Evolutionary conservation across 2,888 invertebrate genomes (phyloP), one percentile per base, ranked within the genome.

Genomic region (Drosophila stalkeri): DNA sequence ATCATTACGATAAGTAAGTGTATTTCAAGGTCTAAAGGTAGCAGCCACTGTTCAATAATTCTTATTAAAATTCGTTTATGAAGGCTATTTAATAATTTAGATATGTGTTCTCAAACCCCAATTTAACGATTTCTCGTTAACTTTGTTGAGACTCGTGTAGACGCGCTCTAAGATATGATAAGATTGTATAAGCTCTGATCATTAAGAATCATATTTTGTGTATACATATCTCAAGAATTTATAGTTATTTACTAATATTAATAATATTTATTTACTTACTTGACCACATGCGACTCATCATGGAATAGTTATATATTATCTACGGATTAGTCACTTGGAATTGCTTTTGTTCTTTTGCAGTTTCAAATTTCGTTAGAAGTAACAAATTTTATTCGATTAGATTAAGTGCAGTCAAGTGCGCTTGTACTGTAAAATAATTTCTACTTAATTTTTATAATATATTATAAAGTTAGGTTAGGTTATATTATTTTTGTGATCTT

Each of bases 371-470:
- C 18, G 2, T 0, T 7, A 20, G 37, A 52, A 52, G 5, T 11
- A 11, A n/a, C 5, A 4, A 5, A 41, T 23, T 33, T n/a, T 1
- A 11, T 8, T 35, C 12, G 64, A 62, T 64, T 12, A 63, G 64
- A 64, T 63, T 33, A 6, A 37, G 9, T 37, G 14, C 12, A 14
- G 9, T 4, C 4, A 4, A 37, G 5, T 27, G 35, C 8, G 0
- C 16, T 8, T 16, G n/a, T 18, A 35, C 18, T 18, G 14, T 5
- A 14, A 41, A 18, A 18, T 11, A 18, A 43, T 11, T 18, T 0
- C 18, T 18, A 18, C 11, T 43, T 4, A 4, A 11, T 44, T 44
- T 47, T 16, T 16, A 23, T 14, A 46, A 44, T 20, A 23, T 6
- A 46, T 8, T 23, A 3, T 51, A 33, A 11, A 11, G 51, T 51